Percentiles rank a stretch among this genome's conserved stretches.
phyloP scores from a whole-genome alignment of 1,140 invertebrate species.

The Drosophila yakuba region DNA sequence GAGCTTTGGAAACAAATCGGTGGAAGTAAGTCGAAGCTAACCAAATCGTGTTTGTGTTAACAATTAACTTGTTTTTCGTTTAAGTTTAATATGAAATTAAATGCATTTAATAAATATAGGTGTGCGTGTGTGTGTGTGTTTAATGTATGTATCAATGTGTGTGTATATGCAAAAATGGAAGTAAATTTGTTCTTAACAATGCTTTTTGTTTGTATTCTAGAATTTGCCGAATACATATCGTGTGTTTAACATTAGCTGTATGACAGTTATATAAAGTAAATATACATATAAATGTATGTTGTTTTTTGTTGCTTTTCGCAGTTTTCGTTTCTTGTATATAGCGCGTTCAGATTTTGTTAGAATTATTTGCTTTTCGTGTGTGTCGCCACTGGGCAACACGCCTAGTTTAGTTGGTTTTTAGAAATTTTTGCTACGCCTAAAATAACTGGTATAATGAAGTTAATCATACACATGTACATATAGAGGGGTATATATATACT shows the following conservation, averaged over 20 bases:
- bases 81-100: slow-evolving; percentile 81
- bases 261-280: slow-evolving; percentile 72
- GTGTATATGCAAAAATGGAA: slow-evolving; percentile 70
- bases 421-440: slow-evolving; percentile 48
- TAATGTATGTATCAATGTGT: slow-evolving; percentile 44
- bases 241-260: slow-evolving; percentile 70
- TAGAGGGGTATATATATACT: slow-evolving; percentile 19
- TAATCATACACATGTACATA: slow-evolving; percentile 33
- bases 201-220: slow-evolving; percentile 56
- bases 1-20: slow-evolving; percentile 82
- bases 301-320: slow-evolving; percentile 12
- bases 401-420: slow-evolving; percentile 33
- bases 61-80: slow-evolving; percentile 53
- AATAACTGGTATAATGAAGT: slow-evolving; percentile 43
- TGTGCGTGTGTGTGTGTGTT: not conserved
- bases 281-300: slow-evolving; percentile 39
- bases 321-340: slow-evolving; percentile 41
- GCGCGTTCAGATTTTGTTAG: slow-evolving; percentile 62
- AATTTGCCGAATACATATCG: slow-evolving; percentile 63
- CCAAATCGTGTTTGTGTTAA: slow-evolving; percentile 64
- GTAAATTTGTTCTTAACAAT: slow-evolving; percentile 82
- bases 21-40: slow-evolving; percentile 79
- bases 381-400: slow-evolving; percentile 10
- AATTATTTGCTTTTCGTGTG: slow-evolving; percentile 59
- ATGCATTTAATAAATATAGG: slow-evolving; percentile 77